A percentile compares a stretch with the other conserved stretches of the same genome.
Conservation (phyloP, 2,113 vertebrate species). For the Arenaria interpres region DNA sequence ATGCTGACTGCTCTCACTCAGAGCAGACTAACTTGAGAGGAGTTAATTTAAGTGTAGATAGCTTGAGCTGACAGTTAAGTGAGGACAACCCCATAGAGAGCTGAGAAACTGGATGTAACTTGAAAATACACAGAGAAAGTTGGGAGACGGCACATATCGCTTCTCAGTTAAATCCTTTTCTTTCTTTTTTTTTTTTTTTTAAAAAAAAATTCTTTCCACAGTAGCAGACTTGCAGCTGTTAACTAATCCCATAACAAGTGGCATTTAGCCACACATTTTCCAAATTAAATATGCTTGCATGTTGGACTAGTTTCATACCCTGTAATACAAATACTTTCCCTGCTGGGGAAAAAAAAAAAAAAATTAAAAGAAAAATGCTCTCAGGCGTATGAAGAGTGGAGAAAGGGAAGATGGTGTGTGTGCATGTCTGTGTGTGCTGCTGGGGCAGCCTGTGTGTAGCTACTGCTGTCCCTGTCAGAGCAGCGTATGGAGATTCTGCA, state of each 20-base stretch:
- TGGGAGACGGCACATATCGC: conserved; percentile 30
- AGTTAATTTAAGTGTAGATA: not conserved
- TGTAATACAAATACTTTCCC: conserved; percentile 69
- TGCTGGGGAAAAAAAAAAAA: conserved; percentile 45
- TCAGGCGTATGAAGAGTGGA: not conserved
- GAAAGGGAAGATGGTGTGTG: not conserved
- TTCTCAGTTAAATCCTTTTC: conserved; percentile 22
- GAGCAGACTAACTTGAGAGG: not conserved
- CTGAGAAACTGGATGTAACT: not conserved
- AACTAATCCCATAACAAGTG: conserved; percentile 76
- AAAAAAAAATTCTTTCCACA: conserved; percentile 69
- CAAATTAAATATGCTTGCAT: conserved; percentile 75
- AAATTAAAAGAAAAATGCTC: conserved; percentile 9
- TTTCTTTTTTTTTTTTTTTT: not conserved
- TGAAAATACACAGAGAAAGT: not conserved
- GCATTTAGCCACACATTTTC: conserved; percentile 77
- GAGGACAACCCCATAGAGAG: not conserved
- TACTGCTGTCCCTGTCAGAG: not conserved
- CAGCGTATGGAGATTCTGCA: not conserved
- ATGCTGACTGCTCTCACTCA: not conserved
- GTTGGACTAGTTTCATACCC: conserved; percentile 67
- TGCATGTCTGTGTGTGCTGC: not conserved
- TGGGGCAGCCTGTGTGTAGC: not conserved
- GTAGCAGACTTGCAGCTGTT: conserved; percentile 74
- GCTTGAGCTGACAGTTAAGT: not conserved